Evolutionary conservation across 1,140 invertebrate species (phyloP).

Genomic region (Delia radicum): DNA sequence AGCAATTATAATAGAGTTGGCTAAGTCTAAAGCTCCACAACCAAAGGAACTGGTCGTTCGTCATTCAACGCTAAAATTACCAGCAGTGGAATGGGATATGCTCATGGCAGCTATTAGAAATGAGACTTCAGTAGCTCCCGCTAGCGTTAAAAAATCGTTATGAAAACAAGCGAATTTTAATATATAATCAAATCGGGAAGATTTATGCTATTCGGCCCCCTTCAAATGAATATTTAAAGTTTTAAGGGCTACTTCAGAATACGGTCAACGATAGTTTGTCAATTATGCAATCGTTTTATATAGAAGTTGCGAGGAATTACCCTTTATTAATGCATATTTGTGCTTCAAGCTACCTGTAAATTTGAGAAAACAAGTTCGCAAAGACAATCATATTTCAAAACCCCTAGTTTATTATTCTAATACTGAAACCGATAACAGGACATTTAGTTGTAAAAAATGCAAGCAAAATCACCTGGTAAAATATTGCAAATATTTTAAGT

Average conservation of each 20-base stretch:
- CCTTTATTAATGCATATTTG: constrained; percentile 6
- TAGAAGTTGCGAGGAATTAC: neutral
- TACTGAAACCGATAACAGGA: neutral
- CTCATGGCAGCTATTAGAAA: neutral
- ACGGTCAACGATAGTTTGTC: neutral
- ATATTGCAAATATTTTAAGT: neutral
- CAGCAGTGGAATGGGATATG: neutral
- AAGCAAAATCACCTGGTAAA: neutral
- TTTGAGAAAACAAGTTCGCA: neutral
- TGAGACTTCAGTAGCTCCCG: neutral
- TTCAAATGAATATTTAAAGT: neutral
- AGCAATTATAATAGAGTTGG: neutral
- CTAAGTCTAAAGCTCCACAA: neutral
- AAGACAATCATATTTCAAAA: neutral
- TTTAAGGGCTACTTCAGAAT: neutral
- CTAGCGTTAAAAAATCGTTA: neutral
- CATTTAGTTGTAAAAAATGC: neutral
- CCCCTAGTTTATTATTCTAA: neutral
- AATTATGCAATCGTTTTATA: neutral
- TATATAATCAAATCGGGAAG: neutral
- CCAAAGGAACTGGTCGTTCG: neutral
- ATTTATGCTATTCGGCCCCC: neutral
- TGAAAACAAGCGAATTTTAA: neutral
- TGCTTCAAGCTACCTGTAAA: neutral
- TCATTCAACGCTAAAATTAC: neutral